Base-by-base conservation (phyloP, 2,113 vertebrate genomes). In the Halichoerus grypus region DNA sequence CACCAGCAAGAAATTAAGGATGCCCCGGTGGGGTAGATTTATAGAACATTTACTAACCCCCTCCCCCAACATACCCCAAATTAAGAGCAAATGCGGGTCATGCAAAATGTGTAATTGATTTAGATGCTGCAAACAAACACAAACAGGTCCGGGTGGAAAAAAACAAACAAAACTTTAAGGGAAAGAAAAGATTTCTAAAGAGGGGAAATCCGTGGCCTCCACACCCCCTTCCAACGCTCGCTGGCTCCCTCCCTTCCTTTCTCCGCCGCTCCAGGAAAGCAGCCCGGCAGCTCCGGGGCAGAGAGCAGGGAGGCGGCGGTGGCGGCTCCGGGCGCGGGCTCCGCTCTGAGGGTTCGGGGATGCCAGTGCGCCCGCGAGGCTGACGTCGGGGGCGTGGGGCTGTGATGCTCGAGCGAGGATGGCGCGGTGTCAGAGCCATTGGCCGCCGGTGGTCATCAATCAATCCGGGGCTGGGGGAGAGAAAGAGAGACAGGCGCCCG, bases 381-480 rank as follows among this genome's bases (percentile, higher is more conserved):
- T 79, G 96, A 82, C 77, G 82, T 89, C 87, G 89, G 97, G 98
- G 95, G 94, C 95, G 97, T 97, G 87, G 98, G 98, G 96, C 97
- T 98, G 87, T 81, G 93, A 97, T 99, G 98, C 98, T 98, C 98
- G 86, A 98, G 98, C 98, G 97, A 97, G 97, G 98, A 98, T 98
- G 98, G 97, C 98, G 98, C 87, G 84, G 97, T 98, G 98, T 98
- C 98, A 98, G 98, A 98, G 98, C 98, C 98, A 98, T 98, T 98
- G 99, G 98, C 97, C 98, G 98, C 98, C 98, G 91, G 81, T 93
- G 96, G 97, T 98, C 98, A 97, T 98, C 98, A 98, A 98, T 99
- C 98, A 99, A 97, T 88, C 84, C 13, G 16, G 95, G 96, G 88
- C 83, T 94, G 87, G 95, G 95, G 89, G 83, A 94, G 98, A 97